A percentile compares a stretch with the other conserved stretches of the same genome.
Conservation (phyloP, 2,113 vertebrate genomes). For the Myiozetetes cayanensis region DNA sequence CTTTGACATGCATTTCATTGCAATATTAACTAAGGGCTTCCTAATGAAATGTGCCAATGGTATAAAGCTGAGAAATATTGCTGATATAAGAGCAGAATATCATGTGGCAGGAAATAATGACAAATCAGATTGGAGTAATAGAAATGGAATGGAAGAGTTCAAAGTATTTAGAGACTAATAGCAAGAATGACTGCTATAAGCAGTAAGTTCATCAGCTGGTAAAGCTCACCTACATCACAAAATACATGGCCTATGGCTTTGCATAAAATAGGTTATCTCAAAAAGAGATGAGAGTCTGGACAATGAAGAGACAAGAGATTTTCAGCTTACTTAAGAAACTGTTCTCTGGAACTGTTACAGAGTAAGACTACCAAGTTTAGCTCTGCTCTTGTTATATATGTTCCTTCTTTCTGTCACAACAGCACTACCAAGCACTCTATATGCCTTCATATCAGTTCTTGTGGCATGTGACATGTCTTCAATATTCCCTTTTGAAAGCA, state of each 20-base stretch:
- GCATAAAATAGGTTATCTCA: background rate
- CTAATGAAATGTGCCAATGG: background rate
- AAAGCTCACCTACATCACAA: background rate
- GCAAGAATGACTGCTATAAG: background rate
- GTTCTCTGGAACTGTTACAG: background rate
- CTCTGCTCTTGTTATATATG: background rate
- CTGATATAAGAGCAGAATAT: background rate
- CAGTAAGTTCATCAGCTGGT: background rate
- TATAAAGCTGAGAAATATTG: background rate
- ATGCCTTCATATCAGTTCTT: background rate
- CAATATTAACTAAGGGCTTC: constrained; percentile 22
- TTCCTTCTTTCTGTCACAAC: background rate
- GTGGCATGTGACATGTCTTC: background rate
- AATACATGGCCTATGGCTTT: background rate
- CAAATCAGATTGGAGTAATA: background rate
- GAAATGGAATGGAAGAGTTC: constrained; percentile 2
- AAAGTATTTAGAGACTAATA: background rate
- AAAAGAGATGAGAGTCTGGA: background rate
- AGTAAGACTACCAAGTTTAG: background rate
- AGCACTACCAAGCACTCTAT: background rate
- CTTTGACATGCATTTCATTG: background rate
- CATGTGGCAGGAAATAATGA: background rate
- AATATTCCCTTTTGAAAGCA: background rate
- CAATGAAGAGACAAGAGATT: background rate
- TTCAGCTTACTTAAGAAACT: background rate